Percentiles rank a stretch among this genome's conserved stretches.
Conservation (phyloP, 2,113 vertebrate genomes). For the Melanostigma gelatinosum region DNA sequence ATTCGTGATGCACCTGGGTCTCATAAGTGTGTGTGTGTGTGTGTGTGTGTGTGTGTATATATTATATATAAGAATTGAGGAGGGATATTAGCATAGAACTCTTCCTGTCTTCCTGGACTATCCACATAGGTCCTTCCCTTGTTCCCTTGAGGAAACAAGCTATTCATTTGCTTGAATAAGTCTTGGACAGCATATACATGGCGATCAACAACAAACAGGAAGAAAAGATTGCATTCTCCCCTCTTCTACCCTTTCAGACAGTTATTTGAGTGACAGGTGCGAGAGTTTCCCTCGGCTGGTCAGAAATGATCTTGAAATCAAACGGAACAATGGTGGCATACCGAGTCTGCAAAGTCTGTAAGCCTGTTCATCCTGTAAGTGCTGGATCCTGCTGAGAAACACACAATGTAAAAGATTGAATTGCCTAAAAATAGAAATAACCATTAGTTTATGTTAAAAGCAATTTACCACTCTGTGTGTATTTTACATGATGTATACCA, state of each 20-base stretch:
- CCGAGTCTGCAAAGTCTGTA: not conserved
- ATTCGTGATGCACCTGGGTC: not conserved
- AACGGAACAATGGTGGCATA: not conserved
- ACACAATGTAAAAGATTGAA: not conserved
- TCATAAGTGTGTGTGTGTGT: too few species aligned
- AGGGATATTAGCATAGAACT: not conserved
- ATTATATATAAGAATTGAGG: too few species aligned
- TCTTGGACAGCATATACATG: not conserved
- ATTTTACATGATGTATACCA: not conserved
- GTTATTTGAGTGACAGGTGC: not conserved
- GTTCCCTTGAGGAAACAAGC: not conserved
- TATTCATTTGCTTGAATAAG: not conserved
- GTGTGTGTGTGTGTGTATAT: too few species aligned
- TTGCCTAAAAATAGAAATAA: not conserved
- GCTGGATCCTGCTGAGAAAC: not conserved
- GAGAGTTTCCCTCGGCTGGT: not conserved
- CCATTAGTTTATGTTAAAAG: not conserved
- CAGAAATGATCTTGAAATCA: constrained; percentile 14
- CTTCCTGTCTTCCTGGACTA: not conserved
- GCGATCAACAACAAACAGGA: not conserved
- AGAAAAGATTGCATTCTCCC: not conserved
- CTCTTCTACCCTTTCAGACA: not conserved
- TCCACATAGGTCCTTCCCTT: not conserved
- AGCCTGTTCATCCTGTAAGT: not conserved
- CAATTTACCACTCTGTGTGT: not conserved